phyloP scores from a whole-genome alignment of 2,797 vertebrate species.

The Sciurus carolinensis region DNA sequence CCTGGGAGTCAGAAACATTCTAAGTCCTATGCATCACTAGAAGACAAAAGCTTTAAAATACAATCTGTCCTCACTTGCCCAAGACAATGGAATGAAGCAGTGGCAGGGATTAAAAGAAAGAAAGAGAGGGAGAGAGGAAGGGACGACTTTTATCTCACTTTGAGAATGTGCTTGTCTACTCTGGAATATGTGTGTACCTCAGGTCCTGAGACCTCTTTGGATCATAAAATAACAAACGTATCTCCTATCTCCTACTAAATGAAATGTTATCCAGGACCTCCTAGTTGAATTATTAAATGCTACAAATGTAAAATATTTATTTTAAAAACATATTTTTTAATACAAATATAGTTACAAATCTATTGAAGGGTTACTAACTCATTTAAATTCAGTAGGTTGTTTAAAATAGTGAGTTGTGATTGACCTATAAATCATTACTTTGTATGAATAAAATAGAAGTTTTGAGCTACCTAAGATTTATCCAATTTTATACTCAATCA shows the following conservation, averaged over 20 bases:
- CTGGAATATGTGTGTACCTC: not conserved
- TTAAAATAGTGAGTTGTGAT: constrained; percentile 44
- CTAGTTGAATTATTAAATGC: constrained; percentile 50
- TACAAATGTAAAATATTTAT: constrained; percentile 66
- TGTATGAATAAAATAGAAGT: constrained; percentile 54
- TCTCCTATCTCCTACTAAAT: constrained; percentile 24
- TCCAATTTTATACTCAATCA: constrained; percentile 69
- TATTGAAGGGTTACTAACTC: not conserved
- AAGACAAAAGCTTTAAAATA: constrained; percentile 61
- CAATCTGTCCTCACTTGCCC: not conserved
- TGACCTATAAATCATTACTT: constrained; percentile 66
- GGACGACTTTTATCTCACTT: constrained; percentile 23
- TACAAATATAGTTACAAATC: not conserved
- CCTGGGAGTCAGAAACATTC: not conserved
- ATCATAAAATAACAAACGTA: constrained; percentile 48
- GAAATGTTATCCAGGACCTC: not conserved
- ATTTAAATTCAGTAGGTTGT: constrained; percentile 49
- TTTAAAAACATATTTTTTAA: constrained; percentile 34
- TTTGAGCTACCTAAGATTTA: constrained; percentile 63
- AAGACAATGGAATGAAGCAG: constrained; percentile 8
- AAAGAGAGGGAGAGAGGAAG: not conserved
- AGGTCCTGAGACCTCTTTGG: not conserved
- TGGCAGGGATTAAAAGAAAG: not conserved
- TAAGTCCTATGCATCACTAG: not conserved
- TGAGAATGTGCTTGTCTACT: not conserved